Base-by-base conservation (phyloP, 2,888 invertebrate genomes). In the Oligia strigilis region DNA sequence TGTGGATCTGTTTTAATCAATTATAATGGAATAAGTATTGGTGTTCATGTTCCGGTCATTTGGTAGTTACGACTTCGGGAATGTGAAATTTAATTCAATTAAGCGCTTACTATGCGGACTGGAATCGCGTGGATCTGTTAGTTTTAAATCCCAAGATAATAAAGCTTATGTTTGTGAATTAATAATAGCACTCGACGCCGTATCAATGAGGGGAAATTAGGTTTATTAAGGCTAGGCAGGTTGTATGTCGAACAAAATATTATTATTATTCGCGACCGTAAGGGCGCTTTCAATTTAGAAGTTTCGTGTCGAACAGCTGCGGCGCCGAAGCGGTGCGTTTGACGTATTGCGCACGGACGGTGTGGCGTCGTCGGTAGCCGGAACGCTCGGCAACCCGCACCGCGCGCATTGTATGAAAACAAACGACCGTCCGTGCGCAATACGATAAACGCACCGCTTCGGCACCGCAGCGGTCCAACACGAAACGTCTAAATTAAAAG, bases 61-160 rank as follows among this genome's bases (percentile, higher is more conserved):
- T 77, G 43, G 55, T 77, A 64, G 75, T 81, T 78, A 82, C 71
- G 78, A 86, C 78, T 86, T 73, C 40, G 79, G 76, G 46, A 81
- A 87, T 80, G 75, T 67, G 67, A 82, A 84, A 81, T 87, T 87
- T 80, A 88, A 88, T 87, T 87, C 62, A 80, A 87, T 88, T 78
- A 84, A 72, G 75, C 49, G 73, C 40, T 80, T 77, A 78, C 71
- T 77, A 81, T 79, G 73, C 62, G 71, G 43, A 49, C 74, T 78
- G 58, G 74, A 52, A 83, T 83, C 46, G 65, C 14, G 40, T 74
- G 85, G 75, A 71, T 81, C 23, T 62, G 71, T 58, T 74, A 43
- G 74, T 79, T 83, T 83, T 83, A 70, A 85, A 75, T 86, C 80
- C 84, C 87, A 66, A 58, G 84, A 52, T 52, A 75, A 70, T 83